These are phyloP conservation scores for Cheilosia urbana DNA, from an alignment of 2,888 invertebrate species.

Conservation along the genomic window DNA sequence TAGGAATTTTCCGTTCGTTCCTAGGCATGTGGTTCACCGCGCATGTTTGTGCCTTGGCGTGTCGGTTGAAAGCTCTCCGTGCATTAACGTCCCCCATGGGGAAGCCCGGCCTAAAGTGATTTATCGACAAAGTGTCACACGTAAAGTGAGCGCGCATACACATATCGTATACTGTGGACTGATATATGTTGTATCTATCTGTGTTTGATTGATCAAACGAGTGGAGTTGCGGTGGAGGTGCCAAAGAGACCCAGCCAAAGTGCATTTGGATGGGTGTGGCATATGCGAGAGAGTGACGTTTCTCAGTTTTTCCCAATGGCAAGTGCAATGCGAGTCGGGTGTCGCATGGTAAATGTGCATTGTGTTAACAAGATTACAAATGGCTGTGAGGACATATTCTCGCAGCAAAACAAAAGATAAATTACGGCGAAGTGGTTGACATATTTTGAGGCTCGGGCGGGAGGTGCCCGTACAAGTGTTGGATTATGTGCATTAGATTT, in stretches of 20 bases:
- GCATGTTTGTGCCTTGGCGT: conserved; percentile 15
- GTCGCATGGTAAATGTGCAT: conserved; percentile 37
- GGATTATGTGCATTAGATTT: not conserved
- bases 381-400: conserved; percentile 61
- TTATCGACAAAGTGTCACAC: conserved; percentile 70
- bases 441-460: conserved; percentile 57
- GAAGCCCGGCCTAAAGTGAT: conserved; percentile 68
- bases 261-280: conserved; percentile 66
- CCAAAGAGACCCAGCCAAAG: conserved; percentile 31
- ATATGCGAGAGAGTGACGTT: conserved; percentile 30
- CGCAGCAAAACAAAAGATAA: conserved; percentile 60
- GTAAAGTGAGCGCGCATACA: conserved; percentile 31
- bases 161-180: not conserved
- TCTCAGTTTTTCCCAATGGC: conserved; percentile 43
- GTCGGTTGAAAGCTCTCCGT: conserved; percentile 63
- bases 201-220: conserved; percentile 63
- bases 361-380: conserved; percentile 72
- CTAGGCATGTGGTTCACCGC: not conserved
- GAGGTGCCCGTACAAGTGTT: not conserved
- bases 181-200: conserved; percentile 15
- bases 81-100: conserved; percentile 68
- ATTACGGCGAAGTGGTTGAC: conserved; percentile 54
- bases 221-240: conserved; percentile 10
- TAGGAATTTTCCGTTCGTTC: conserved; percentile 32
- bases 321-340: conserved; percentile 52